A percentile compares a stretch with the other conserved stretches of the same genome.
phyloP scores from a whole-genome alignment of 2,113 vertebrate genomes.

The Salvelinus fontinalis region DNA sequence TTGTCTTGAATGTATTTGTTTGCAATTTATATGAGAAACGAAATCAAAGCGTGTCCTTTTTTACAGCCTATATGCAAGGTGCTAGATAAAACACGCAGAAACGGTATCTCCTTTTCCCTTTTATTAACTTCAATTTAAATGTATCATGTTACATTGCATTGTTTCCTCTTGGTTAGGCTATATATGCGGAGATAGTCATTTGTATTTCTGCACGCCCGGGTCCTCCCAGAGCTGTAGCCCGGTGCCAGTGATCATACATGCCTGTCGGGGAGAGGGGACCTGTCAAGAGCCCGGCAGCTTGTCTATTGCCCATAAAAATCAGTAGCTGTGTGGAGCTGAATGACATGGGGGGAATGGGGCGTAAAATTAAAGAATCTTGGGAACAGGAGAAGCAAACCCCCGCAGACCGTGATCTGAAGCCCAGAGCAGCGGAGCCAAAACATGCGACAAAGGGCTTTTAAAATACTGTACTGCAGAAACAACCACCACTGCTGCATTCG shows the following conservation, averaged over 20 bases:
- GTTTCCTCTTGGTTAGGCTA: neutral
- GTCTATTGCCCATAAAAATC: slow-evolving; percentile 76
- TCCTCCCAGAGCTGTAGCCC: slow-evolving; percentile 43
- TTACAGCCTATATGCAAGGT: neutral
- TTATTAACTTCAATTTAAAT: neutral
- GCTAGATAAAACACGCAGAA: neutral
- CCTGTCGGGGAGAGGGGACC: slow-evolving; percentile 60
- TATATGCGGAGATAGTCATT: slow-evolving; percentile 43
- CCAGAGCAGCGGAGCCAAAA: slow-evolving; percentile 65
- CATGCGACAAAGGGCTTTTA: slow-evolving; percentile 34
- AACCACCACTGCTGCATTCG: neutral
- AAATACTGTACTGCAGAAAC: slow-evolving; percentile 4
- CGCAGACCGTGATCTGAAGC: slow-evolving; percentile 80
- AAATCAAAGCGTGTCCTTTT: neutral
- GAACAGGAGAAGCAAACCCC: slow-evolving; percentile 73
- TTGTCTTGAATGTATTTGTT: neutral
- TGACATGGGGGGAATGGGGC: slow-evolving; percentile 97
- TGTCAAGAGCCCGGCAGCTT: slow-evolving; percentile 76
- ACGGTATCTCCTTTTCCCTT: neutral
- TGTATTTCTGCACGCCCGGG: slow-evolving; percentile 48
- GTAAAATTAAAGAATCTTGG: slow-evolving; percentile 99
- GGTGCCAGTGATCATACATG: slow-evolving; percentile 57
- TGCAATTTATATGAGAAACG: neutral
- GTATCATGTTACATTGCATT: neutral
- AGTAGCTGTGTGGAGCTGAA: slow-evolving; percentile 83